Conservation (phyloP, 2,113 vertebrate genomes). For the Entelurus aequoreus region DNA sequence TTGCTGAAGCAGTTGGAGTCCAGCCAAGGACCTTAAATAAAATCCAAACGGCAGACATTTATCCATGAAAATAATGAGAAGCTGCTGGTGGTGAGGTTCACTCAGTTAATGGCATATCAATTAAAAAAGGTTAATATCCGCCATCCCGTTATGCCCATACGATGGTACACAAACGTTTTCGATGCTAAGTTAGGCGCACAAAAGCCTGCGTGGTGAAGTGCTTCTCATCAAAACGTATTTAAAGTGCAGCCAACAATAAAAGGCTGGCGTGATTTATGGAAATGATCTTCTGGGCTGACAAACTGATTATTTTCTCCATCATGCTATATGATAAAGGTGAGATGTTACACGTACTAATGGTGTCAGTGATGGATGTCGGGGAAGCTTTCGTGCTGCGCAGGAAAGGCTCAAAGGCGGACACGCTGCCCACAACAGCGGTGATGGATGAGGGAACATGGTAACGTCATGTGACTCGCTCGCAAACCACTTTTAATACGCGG, state of each 20-base stretch:
- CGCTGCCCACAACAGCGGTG: slow-evolving; percentile 29
- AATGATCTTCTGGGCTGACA: slow-evolving; percentile 26
- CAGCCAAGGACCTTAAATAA: too few relatives aligned
- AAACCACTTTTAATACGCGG: slow-evolving; percentile 54
- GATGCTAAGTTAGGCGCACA: too few relatives aligned
- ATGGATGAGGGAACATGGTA: slow-evolving; percentile 45
- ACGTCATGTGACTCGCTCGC: slow-evolving; percentile 27
- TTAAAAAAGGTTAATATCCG: too few relatives aligned
- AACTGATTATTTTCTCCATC: slow-evolving; percentile 1
- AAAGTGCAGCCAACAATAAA: neutral
- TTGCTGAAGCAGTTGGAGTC: too few relatives aligned
- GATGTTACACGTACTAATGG: slow-evolving; percentile 26
- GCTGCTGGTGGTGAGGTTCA: too few relatives aligned
- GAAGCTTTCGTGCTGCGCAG: slow-evolving; percentile 17
- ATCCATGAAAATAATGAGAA: too few relatives aligned
- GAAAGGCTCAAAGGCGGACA: slow-evolving; percentile 25
- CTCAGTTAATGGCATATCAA: too few relatives aligned
- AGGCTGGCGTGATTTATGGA: neutral
- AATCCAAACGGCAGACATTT: too few relatives aligned
- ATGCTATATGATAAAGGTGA: neutral
- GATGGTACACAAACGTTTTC: too few relatives aligned
- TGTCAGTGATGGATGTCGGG: slow-evolving; percentile 49
- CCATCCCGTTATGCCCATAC: too few relatives aligned
- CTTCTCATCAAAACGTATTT: neutral
- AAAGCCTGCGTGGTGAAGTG: too few relatives aligned